Conservation (phyloP, 2,888 invertebrate species). For the Oligia latruncula region DNA sequence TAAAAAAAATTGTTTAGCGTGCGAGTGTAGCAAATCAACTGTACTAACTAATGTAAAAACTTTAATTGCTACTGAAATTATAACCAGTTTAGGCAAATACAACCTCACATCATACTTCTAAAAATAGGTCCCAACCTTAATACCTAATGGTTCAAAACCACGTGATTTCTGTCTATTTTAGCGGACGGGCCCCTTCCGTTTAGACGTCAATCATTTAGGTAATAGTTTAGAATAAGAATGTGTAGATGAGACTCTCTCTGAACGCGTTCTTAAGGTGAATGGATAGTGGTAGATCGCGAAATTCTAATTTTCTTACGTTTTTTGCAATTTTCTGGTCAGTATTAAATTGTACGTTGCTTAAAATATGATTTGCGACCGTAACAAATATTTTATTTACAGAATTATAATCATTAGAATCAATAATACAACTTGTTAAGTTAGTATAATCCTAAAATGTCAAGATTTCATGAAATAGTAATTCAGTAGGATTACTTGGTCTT, state of each 20-base stretch:
- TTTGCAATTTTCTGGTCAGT: too few species aligned
- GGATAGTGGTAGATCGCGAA: too few species aligned
- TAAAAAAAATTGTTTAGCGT: not conserved
- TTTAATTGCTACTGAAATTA: not conserved
- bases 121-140: conserved; percentile 18
- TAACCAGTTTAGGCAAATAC: conserved; percentile 4
- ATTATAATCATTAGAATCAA: too few species aligned
- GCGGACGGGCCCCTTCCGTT: conserved; percentile 29
- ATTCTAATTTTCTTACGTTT: too few species aligned
- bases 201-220: conserved; percentile 36
- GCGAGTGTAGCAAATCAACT: not conserved
- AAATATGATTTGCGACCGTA: too few species aligned
- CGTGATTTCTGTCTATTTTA: conserved; percentile 45
- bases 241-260: not conserved
- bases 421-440: too few species aligned
- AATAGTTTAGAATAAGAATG: conserved; percentile 3
- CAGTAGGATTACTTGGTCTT: too few species aligned
- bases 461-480: too few species aligned
- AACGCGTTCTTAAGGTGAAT: not conserved
- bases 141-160: conserved; percentile 35
- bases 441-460: too few species aligned
- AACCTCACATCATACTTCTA: not conserved
- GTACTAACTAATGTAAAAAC: not conserved
- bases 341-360: too few species aligned
- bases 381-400: too few species aligned